phyloP scores from a whole-genome alignment of 2,113 vertebrate genomes.

The Tragelaphus scriptus region DNA sequence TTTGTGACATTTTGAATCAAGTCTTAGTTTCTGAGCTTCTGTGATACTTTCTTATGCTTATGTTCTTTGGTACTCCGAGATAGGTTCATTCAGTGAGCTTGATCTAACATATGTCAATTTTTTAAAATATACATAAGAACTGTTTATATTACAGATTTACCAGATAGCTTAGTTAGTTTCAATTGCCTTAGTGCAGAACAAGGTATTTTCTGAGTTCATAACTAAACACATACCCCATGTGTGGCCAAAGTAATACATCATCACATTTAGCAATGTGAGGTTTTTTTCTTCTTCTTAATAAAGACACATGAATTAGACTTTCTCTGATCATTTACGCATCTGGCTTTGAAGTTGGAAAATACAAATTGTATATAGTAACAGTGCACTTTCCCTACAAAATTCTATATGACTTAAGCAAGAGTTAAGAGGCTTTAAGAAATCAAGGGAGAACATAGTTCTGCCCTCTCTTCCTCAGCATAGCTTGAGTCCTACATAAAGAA shows the following conservation, averaged over 20 bases:
- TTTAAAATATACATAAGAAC: not conserved
- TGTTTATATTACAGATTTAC: conserved; percentile 11
- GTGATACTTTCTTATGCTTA: not conserved
- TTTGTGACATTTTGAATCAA: conserved; percentile 3
- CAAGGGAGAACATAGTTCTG: conserved; percentile 4
- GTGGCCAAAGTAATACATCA: not conserved
- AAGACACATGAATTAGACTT: not conserved
- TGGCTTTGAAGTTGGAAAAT: not conserved
- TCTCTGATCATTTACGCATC: not conserved
- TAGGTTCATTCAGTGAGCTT: not conserved
- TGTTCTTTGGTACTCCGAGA: not conserved
- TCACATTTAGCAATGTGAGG: not conserved
- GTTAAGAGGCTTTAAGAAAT: not conserved
- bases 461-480: not conserved
- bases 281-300: not conserved
- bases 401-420: not conserved
- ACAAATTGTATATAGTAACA: not conserved
- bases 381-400: not conserved
- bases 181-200: not conserved
- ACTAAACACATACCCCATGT: not conserved
- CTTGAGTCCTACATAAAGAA: not conserved
- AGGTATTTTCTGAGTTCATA: not conserved
- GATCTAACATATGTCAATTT: not conserved
- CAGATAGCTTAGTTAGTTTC: conserved; percentile 9
- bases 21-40: conserved; percentile 1